Percentiles rank a stretch among this genome's conserved stretches.
These are phyloP conservation scores for Zhengitettix transpicula DNA, from an alignment of 2,888 invertebrate genomes.

Conservation along the genomic window DNA sequence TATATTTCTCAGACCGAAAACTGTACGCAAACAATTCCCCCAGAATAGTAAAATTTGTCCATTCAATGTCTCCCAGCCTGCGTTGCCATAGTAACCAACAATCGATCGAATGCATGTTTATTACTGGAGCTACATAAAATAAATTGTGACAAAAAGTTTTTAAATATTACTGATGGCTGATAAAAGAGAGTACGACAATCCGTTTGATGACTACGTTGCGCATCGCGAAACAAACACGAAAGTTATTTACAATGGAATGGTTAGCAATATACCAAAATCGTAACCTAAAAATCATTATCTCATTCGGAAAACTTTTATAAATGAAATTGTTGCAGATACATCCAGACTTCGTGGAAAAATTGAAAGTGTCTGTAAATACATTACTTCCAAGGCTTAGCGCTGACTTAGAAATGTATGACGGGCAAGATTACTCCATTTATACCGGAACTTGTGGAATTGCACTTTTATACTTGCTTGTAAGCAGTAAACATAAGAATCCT, in stretches of 20 bases:
- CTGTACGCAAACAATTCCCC: too few relatives aligned
- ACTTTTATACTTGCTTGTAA: slow-evolving; percentile 39
- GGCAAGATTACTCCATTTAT: slow-evolving; percentile 47
- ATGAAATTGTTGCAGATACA: slow-evolving; percentile 3
- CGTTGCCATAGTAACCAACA: too few relatives aligned
- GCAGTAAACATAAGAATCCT: slow-evolving; percentile 19
- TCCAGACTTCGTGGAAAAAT: slow-evolving; percentile 6
- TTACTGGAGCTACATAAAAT: too few relatives aligned
- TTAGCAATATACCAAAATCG: not conserved
- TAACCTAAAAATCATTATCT: not conserved
- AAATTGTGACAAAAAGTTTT: too few relatives aligned
- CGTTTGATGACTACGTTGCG: slow-evolving; percentile 7
- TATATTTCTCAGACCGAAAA: too few relatives aligned
- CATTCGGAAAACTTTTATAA: too few relatives aligned
- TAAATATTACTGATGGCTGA: not conserved
- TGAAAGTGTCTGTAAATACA: not conserved
- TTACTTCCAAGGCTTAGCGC: slow-evolving; percentile 4
- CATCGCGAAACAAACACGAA: slow-evolving; percentile 4
- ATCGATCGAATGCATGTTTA: too few relatives aligned
- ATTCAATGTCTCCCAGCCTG: too few relatives aligned
- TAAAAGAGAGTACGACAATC: slow-evolving; percentile 7
- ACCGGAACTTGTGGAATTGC: slow-evolving; percentile 61
- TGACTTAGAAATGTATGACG: slow-evolving; percentile 10
- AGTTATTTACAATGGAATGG: not conserved
- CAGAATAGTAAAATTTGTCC: too few relatives aligned